These are phyloP conservation scores for Drosophila vallismaia DNA, from an alignment of 2,888 invertebrate genomes.

Conservation along the genomic window DNA sequence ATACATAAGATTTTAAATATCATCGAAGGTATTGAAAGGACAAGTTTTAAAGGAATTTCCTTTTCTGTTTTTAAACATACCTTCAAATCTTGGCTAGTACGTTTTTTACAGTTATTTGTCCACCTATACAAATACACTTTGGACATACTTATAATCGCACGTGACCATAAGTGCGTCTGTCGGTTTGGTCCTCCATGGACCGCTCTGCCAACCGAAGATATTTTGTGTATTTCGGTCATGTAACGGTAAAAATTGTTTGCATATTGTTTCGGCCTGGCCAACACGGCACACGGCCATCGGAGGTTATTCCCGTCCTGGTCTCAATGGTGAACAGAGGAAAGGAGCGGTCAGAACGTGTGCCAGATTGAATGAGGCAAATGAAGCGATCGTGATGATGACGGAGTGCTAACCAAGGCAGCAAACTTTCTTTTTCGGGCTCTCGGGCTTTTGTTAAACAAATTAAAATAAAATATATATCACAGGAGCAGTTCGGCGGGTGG, in stretches of 20 bases:
- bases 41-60: too few relatives aligned
- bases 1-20: neutral
- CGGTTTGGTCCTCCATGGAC: constrained; percentile 17
- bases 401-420: constrained; percentile 24
- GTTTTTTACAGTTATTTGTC: neutral
- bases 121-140: constrained; percentile 14
- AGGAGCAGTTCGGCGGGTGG: neutral
- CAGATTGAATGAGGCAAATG: constrained; percentile 78
- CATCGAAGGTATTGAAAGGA: too few relatives aligned
- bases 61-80: too few relatives aligned
- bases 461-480: constrained; percentile 70
- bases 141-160: constrained; percentile 57
- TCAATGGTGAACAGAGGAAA: constrained; percentile 2
- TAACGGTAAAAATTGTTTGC: constrained; percentile 79
- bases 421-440: constrained; percentile 51
- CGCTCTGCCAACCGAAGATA: constrained; percentile 13
- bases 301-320: constrained; percentile 8
- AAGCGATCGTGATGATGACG: constrained; percentile 69
- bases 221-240: constrained; percentile 77
- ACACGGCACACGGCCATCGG: constrained; percentile 46
- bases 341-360: constrained; percentile 59
- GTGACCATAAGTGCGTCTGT: constrained; percentile 73
- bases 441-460: constrained; percentile 68
- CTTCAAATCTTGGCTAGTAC: neutral
- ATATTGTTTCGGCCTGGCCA: constrained; percentile 74